These are phyloP conservation scores for Diorhabda elongata DNA, from an alignment of 1,140 invertebrate species.

Conservation along the genomic window DNA sequence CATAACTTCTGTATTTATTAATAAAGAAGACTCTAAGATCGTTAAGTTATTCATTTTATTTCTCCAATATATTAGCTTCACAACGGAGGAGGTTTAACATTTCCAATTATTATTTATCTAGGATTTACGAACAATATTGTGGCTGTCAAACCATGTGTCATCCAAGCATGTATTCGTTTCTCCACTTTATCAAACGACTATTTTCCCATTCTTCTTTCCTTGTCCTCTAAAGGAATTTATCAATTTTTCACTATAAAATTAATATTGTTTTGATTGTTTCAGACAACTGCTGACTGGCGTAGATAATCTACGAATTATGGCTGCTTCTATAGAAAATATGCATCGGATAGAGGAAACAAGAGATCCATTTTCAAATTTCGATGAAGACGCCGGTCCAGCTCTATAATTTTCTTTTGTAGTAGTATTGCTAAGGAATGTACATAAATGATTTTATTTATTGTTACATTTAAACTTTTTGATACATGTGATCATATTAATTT, in stretches of 20 bases:
- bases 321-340: constrained; percentile 55
- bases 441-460: constrained; percentile 23
- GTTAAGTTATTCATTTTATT: too few relatives aligned
- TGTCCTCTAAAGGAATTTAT: too few relatives aligned
- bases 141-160: too few relatives aligned
- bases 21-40: too few relatives aligned
- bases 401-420: constrained; percentile 35
- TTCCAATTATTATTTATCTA: too few relatives aligned
- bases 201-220: too few relatives aligned
- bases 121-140: too few relatives aligned
- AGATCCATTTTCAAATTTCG: constrained; percentile 52
- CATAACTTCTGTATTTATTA: too few relatives aligned
- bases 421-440: constrained; percentile 10
- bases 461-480: constrained; percentile 14
- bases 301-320: constrained; percentile 61
- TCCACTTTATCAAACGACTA: too few relatives aligned
- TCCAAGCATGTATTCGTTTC: too few relatives aligned
- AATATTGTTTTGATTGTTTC: constrained; percentile 26
- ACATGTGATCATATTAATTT: constrained; percentile 22
- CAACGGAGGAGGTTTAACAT: too few relatives aligned
- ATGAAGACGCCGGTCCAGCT: constrained; percentile 53
- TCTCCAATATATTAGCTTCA: too few relatives aligned
- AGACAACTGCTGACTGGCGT: constrained; percentile 64
- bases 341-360: constrained; percentile 55
- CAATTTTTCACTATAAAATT: background rate